Percentiles rank a stretch among this genome's conserved stretches.
These are phyloP conservation scores for Ectemnius cavifrons DNA, from an alignment of 2,888 invertebrate species.

Conservation along the genomic window DNA sequence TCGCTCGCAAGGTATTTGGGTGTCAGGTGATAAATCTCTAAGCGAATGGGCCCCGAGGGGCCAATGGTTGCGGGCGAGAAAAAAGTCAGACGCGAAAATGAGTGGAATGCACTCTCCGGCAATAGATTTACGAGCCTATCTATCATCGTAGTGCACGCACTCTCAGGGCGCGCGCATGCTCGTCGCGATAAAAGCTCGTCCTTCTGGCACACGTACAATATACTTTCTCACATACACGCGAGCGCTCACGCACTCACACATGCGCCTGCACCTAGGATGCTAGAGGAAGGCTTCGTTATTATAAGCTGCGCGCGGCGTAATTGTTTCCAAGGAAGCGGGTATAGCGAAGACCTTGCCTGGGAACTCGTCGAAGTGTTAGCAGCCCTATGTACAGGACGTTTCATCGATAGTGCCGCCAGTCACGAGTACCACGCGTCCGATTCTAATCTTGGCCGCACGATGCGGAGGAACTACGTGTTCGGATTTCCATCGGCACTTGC, in stretches of 20 bases:
- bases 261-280: constrained; percentile 56
- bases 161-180: constrained; percentile 38
- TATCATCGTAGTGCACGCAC: constrained; percentile 63
- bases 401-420: constrained; percentile 65
- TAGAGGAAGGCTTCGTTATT: constrained; percentile 67
- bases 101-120: constrained; percentile 58
- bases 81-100: constrained; percentile 48
- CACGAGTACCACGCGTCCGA: constrained; percentile 57
- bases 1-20: constrained; percentile 40
- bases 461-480: constrained; percentile 29
- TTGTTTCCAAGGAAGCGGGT: constrained; percentile 74
- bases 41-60: constrained; percentile 36
- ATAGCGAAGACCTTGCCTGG: constrained; percentile 73
- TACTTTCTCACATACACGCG: constrained; percentile 17
- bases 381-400: constrained; percentile 64
- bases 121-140: constrained; percentile 75
- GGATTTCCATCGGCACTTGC: constrained; percentile 26
- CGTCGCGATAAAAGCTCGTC: constrained; percentile 43
- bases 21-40: constrained; percentile 60
- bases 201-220: constrained; percentile 8
- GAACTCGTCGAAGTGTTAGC: constrained; percentile 69
- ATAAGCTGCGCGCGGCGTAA: constrained; percentile 70
- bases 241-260: constrained; percentile 34
- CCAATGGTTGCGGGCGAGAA: constrained; percentile 27
- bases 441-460: constrained; percentile 40